Percentiles rank a stretch among this genome's conserved stretches.
phyloP scores from a whole-genome alignment of 2,797 vertebrate genomes.

The Pteronotus mesoamericanus region DNA sequence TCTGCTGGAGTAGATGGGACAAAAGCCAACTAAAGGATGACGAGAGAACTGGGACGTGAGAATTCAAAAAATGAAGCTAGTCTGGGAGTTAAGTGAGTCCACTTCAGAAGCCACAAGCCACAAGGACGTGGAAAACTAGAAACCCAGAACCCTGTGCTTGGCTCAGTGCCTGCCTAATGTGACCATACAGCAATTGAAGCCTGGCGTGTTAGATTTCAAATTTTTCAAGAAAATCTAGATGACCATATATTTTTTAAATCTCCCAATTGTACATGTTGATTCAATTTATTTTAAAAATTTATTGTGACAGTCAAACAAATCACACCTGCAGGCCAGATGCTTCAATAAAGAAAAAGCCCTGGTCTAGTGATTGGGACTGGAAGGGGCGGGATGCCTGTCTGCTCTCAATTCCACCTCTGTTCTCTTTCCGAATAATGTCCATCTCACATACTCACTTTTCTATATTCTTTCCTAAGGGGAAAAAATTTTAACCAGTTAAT shows the following conservation, averaged over 20 bases:
- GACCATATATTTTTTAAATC: not conserved
- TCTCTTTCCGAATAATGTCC: not conserved
- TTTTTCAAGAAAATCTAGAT: constrained; percentile 22
- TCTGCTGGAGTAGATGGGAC: not conserved
- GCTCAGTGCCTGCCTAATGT: not conserved
- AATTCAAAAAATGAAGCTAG: not conserved
- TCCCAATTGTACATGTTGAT: not conserved
- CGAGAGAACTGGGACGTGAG: not conserved
- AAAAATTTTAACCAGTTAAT: not conserved
- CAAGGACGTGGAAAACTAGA: not conserved
- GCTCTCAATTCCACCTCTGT: not conserved
- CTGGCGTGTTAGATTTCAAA: not conserved
- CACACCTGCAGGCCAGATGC: constrained; percentile 42
- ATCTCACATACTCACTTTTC: not conserved
- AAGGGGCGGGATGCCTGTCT: not conserved
- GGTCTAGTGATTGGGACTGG: not conserved
- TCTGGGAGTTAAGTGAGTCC: not conserved
- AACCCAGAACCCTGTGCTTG: not conserved
- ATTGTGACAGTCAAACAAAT: constrained; percentile 14
- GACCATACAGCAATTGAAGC: not conserved
- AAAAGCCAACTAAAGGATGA: not conserved
- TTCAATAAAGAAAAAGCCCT: not conserved
- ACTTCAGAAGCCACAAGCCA: not conserved
- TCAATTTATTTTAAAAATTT: constrained; percentile 27
- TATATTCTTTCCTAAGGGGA: not conserved